Evolutionary conservation across 2,113 vertebrate species (phyloP), one percentile per base, ranked within the genome.

Genomic region (Atrichornis clamosus): DNA sequence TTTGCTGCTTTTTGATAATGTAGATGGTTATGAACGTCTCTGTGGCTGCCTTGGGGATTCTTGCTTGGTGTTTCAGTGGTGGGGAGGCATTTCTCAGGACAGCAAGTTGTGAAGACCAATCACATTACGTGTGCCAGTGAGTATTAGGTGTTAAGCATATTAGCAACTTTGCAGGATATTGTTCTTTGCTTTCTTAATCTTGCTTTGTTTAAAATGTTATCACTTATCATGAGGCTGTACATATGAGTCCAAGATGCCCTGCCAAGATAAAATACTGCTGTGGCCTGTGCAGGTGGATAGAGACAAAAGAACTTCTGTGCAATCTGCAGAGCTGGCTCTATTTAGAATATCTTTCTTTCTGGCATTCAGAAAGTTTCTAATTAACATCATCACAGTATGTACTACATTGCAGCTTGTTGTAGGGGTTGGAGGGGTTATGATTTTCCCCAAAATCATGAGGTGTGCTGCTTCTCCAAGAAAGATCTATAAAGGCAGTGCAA

Each of bases 81-180:
- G 22, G 7, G 7, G 19, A 81, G 14, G 2, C 0, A 1, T 56
- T 39, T 19, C 20, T 63, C 69, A 65, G 41, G 30, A 33, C 5
- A 47, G 11, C 4, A 84, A 44, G 10, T 16, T 81, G 27, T 32
- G 44, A 56, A 84, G 22, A 56, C 4, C 27, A 35, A 13, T 39
- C 10, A 21, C 0, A 2, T 30, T 27, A 46, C 1, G n/a, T 26
- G 9, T 32, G 26, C 12, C 32, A 23, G 5, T 7, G 24, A 49
- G 11, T 50, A 28, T n/a, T 44, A 46, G 23, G 1, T 7, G 4
- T 33, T 27, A 78, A 63, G 13, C 33, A 53, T 58, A 32, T 19
- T 67, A 79, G n/a, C 4, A 77, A 2, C 11, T 55, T 56, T 27
- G 4, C 24, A 35, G 10, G 27, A 52, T 53, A 14, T 15, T 30